phyloP scores from a whole-genome alignment of 2,113 vertebrate species.

The Chloropsis hardwickii region DNA sequence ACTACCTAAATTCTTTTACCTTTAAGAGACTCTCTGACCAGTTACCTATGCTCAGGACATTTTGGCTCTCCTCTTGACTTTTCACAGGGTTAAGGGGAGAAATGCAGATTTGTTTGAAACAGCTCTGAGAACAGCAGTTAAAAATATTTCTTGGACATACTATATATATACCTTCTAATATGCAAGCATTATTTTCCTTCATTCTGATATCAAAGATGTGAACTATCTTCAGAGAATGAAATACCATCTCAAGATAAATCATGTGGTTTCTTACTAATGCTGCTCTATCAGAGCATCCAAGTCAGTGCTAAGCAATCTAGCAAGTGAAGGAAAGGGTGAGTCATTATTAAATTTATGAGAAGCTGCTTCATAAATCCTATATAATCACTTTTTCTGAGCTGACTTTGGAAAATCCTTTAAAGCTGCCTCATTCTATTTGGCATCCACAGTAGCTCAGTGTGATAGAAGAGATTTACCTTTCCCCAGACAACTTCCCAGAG shows the following conservation, averaged over 20 bases:
- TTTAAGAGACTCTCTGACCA: background rate
- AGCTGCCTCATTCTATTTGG: slow-evolving; percentile 43
- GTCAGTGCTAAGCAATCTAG: slow-evolving; percentile 35
- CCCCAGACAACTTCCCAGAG: slow-evolving; percentile 24
- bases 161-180: background rate
- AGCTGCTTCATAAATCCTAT: slow-evolving; percentile 51
- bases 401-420: slow-evolving; percentile 61
- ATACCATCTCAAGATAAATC: slow-evolving; percentile 16
- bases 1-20: background rate
- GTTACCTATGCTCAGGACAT: background rate
- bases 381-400: slow-evolving; percentile 59
- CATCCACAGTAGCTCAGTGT: slow-evolving; percentile 38
- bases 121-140: background rate
- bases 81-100: background rate
- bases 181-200: slow-evolving; percentile 13
- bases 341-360: slow-evolving; percentile 58
- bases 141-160: background rate
- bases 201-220: background rate
- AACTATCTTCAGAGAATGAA: slow-evolving; percentile 12
- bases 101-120: background rate
- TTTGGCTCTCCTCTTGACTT: background rate
- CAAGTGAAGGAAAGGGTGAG: slow-evolving; percentile 31
- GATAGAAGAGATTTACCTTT: slow-evolving; percentile 59
- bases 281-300: background rate
- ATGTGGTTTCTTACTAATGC: background rate